Evolutionary conservation across 2,888 invertebrate species (phyloP), one percentile per base, ranked within the genome.

Genomic region (Standfussiana lucernea): DNA sequence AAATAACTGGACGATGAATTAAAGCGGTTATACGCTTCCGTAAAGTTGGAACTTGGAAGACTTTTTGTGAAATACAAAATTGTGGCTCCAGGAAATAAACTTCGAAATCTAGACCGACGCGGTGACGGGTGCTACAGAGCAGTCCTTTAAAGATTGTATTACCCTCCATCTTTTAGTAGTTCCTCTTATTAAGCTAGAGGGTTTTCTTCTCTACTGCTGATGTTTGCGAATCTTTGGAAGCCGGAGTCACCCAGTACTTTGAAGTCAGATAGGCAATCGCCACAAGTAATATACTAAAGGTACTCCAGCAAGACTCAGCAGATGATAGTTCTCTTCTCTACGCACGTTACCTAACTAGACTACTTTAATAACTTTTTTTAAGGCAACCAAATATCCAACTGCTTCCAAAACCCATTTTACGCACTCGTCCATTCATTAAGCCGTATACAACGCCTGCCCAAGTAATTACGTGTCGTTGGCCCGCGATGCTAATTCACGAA

Each of bases 401-500:
- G 8, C 50, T 77, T 21, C 24, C 1, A 18, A 45, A 73, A 61
- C 21, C 50, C 56, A 47, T 68, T 64, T 64, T 18, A 68, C 47
- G 71, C 35, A 61, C 32, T 35, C 66, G 21, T 71, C 40, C 68
- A 62, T 80, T 72, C 50, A 84, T 80, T 72, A 65, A 74, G 40
- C n/a, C 18, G 40, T 66, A 56, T 18, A 47, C 40, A 66, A 47
- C 82, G 69, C 64, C 62, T 75, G 73, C 70, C 61, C 70, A 70
- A 70, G 61, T 81, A 79, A 86, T 84, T 86, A 86, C 66, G 28
- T 72, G 77, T 75, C 80, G 64, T 80, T 86, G 87, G 83, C 90
- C 89, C 88, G 85, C 86, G 67, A 82, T 90, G 91, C 88, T 90
- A 91, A 92, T 92, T 89, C 83, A 72, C 83, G 75, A 84, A 84